Conservation (phyloP, 2,113 vertebrate genomes). For the Megaleporinus macrocephalus region DNA sequence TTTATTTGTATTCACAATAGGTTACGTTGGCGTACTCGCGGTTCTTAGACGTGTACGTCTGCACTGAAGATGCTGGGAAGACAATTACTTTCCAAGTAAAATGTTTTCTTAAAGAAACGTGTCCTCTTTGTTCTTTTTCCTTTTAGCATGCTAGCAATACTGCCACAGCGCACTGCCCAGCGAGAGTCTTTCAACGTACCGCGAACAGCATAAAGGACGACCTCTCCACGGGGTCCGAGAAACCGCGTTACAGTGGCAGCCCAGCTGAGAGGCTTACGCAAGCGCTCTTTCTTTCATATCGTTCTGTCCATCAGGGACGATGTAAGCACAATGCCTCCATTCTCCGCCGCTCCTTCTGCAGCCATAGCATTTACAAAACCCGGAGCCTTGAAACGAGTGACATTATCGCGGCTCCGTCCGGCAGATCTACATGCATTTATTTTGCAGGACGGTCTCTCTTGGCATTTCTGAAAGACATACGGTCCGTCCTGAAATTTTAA, state of each 20-base stretch:
- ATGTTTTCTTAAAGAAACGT: no score
- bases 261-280: background rate
- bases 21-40: no score
- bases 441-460: slow-evolving; percentile 8
- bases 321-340: background rate
- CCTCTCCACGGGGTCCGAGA: slow-evolving; percentile 26
- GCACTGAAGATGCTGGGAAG: no score
- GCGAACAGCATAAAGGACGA: background rate
- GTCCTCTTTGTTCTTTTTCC: background rate
- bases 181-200: slow-evolving; percentile 25
- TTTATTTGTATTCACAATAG: no score
- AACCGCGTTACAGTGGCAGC: slow-evolving; percentile 4
- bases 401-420: slow-evolving; percentile 39
- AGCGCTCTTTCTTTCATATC: background rate
- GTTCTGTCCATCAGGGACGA: slow-evolving; percentile 5
- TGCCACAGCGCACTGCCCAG: background rate
- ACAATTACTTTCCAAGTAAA: no score
- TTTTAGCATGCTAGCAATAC: background rate
- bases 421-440: slow-evolving; percentile 39
- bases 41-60: no score
- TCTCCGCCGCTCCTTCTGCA: background rate
- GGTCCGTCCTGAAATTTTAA: slow-evolving; percentile 30
- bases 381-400: slow-evolving; percentile 24
- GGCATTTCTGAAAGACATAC: slow-evolving; percentile 27
- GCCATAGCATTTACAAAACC: slow-evolving; percentile 30